Conservation (phyloP, 2,797 vertebrate species). For the Cheirogaleus major region DNA sequence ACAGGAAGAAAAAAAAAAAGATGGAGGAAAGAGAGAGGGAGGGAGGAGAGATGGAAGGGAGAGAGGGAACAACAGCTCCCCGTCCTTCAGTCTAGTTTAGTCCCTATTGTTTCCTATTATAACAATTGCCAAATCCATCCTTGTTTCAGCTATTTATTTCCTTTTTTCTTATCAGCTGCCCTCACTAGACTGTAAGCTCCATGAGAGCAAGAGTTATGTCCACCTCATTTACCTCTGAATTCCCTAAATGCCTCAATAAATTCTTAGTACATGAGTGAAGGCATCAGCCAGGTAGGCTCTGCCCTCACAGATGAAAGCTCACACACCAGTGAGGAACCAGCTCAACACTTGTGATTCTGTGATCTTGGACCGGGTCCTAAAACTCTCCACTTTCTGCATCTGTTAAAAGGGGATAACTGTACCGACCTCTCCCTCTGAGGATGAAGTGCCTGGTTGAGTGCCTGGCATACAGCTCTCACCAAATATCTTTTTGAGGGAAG, state of each 20-base stretch:
- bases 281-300: not conserved
- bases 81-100: not conserved
- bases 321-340: not conserved
- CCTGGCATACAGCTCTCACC: not conserved
- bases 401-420: not conserved
- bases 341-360: not conserved
- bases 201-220: not conserved
- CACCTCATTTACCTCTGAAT: not conserved
- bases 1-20: not conserved
- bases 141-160: not conserved
- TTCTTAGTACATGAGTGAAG: not conserved
- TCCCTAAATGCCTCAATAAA: not conserved
- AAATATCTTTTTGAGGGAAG: not conserved
- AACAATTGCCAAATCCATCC: not conserved
- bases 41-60: no score
- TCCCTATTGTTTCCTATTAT: not conserved
- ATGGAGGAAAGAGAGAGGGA: no score
- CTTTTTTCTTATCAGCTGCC: not conserved
- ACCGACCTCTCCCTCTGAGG: not conserved
- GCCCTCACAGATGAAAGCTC: not conserved
- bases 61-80: accelerated
- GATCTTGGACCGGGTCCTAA: not conserved
- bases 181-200: not conserved
- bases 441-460: not conserved
- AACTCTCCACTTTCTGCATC: not conserved